Evolutionary conservation across 2,797 vertebrate species (phyloP), one percentile per base, ranked within the genome.

Genomic region (Tolypeutes matacus): DNA sequence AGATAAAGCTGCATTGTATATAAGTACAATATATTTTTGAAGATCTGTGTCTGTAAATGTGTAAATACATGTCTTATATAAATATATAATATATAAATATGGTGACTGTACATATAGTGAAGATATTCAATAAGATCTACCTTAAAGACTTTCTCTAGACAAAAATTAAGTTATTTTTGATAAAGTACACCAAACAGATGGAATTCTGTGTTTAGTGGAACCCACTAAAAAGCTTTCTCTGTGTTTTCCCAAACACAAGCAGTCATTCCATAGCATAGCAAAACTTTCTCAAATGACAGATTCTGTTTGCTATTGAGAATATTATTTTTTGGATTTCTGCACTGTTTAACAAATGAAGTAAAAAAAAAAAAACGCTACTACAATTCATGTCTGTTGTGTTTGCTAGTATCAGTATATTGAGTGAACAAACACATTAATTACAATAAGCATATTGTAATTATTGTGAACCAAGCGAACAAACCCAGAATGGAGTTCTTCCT

Each of bases 11-110:
- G 96, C 95, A 51, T 97, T 98, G 98, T 98, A 97, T 97, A 97
- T 98, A 98, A 98, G 98, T 98, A 98, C 98, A 98, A 98, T 98
- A 98, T 98, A 88, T 97, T 97, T 98, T 97, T 97, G 98, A 98
- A 98, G 98, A 98, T 98, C 96, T 39, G 39, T 62, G 84, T 91
- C 89, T 99, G 98, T 98, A 98, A 98, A 98, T 98, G 98, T 98
- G 98, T 98, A 98, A 97, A 98, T 97, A 98, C 76, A 70, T 98
- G 97, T 95, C 96, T 96, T 97, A 98, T 98, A 98, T 96, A 98
- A 98, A 98, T 97, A 95, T 90, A 73, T 97, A 97, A 97, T 97
- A 97, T 97, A 98, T 98, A 95, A 97, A 65, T 91, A 84, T 14
- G 93, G 97, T 97, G 84, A 97, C 97, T 97, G 39, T 97, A 97